Evolutionary conservation across 2,797 vertebrate species (phyloP).

Genomic region (Dermochelys coriacea): DNA sequence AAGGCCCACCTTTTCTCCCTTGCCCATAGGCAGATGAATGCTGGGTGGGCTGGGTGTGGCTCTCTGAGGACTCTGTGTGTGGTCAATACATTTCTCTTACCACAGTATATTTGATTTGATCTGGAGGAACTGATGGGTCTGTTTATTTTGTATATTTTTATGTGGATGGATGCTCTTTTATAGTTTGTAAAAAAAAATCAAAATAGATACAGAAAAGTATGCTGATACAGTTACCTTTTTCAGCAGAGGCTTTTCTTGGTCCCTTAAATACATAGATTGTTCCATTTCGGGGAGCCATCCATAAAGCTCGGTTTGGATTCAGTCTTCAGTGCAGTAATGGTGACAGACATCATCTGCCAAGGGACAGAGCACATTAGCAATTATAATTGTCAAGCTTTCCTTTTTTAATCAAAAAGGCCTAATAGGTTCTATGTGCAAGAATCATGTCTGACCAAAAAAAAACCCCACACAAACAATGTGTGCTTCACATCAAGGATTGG

Average conservation of each 20-base stretch:
- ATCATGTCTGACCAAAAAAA: not conserved
- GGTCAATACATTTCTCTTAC: not conserved
- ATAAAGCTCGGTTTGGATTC: fast-evolving
- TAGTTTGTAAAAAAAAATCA: too few relatives aligned
- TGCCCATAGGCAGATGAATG: not conserved
- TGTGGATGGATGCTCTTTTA: not conserved
- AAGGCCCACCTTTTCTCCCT: not conserved
- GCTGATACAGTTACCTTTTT: not conserved
- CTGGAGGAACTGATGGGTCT: not conserved
- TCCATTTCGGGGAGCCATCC: fast-evolving
- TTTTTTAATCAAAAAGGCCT: not conserved
- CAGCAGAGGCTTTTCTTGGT: not conserved
- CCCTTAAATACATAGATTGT: fast-evolving
- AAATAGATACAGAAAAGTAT: not conserved
- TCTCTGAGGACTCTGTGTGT: not conserved
- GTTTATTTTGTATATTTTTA: not conserved
- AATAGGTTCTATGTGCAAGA: not conserved
- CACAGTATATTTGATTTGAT: not conserved
- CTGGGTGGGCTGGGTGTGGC: not conserved
- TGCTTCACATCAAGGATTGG: not conserved
- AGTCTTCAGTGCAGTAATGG: fast-evolving
- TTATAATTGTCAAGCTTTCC: not conserved
- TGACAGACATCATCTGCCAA: not conserved
- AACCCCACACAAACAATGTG: not conserved
- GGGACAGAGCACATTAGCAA: fast-evolving